These are phyloP conservation scores for Drosophila chauvacae DNA, from an alignment of 1,140 invertebrate genomes.

Conservation along the genomic window DNA sequence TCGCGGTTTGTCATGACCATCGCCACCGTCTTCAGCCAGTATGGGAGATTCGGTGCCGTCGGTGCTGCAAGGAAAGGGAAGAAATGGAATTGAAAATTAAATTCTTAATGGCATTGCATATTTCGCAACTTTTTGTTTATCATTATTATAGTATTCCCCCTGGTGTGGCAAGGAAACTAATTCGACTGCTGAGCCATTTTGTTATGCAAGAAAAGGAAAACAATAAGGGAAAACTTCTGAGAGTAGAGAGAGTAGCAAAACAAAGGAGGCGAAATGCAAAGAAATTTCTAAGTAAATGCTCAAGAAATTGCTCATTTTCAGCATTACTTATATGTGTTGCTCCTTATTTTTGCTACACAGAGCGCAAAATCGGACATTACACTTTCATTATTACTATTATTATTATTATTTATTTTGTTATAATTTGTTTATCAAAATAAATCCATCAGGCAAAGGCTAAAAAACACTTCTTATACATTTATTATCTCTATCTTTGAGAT, in stretches of 20 bases:
- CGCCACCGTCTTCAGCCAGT: constrained; percentile 88
- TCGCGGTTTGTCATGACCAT: constrained; percentile 89
- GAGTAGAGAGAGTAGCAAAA: constrained; percentile 23
- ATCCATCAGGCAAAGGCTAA: accelerated
- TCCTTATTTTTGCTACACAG: constrained; percentile 3
- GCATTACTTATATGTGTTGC: constrained; percentile 21
- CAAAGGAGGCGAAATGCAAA: constrained; percentile 30
- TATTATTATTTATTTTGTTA: no score
- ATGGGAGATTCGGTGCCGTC: constrained; percentile 90
- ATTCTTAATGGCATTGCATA: constrained; percentile 37
- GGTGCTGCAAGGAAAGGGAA: constrained; percentile 85
- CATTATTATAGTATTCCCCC: constrained; percentile 1
- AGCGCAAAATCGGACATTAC: neutral
- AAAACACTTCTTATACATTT: neutral
- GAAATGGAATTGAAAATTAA: constrained; percentile 22
- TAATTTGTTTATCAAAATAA: neutral
- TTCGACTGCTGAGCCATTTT: constrained; percentile 20
- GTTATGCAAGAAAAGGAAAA: constrained; percentile 59
- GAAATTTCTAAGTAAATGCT: constrained; percentile 65
- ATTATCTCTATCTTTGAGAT: no score
- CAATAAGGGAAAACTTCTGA: constrained; percentile 61
- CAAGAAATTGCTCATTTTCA: constrained; percentile 71
- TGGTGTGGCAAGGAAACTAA: constrained; percentile 2
- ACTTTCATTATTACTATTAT: no score
- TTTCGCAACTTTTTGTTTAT: neutral